Base-by-base conservation (phyloP, 2,797 vertebrate species). In the Natrix natrix region DNA sequence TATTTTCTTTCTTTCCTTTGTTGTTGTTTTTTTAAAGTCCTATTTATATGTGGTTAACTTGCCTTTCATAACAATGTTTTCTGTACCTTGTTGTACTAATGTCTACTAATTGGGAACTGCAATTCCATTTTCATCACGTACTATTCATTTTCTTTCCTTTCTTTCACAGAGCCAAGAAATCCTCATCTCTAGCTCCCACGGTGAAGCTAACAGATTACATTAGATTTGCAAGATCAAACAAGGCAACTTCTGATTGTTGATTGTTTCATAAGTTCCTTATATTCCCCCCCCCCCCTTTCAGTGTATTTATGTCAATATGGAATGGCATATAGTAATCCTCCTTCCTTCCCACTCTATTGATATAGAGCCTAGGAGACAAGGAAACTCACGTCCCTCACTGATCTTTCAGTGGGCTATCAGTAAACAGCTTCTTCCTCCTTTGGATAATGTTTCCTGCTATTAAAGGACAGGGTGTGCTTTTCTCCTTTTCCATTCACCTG, bases 331-430 rank as follows among this genome's bases (percentile, higher is more conserved):
- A 20, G 0, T 0, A 26, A 1, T 91, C 87, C 0, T 12, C 4
- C 13, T 0, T 0, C 6, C 32, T 26, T 43, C 55, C 88, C 57
- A 90, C 78, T 63, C 43, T 20, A 0, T 2, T 56, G 0, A 90
- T 54, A 14, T 13, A 0, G 0, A 0, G 14, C 69, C 74, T 26
- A 86, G 54, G 0, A 0, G 32, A 48, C 26, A 52, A 43, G 0
- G 24, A 37, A 28, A 32, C 7, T 12, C 4, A n/a, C 4, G 0
- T 0, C 37, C 26, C 0, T 0, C 6, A 2, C 11, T 32, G 28
- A 24, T 32, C 66, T 14, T 8, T 14, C 61, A 52, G 48, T 66
- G n/a, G 83, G 37, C 28, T 43, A 24, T 5, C 74, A 90, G 59
- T 57, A 56, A 92, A 69, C 86, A 89, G 78, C 66, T 48, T 88